Conservation (phyloP, 2,888 invertebrate species). For the Heliothis peltigera region DNA sequence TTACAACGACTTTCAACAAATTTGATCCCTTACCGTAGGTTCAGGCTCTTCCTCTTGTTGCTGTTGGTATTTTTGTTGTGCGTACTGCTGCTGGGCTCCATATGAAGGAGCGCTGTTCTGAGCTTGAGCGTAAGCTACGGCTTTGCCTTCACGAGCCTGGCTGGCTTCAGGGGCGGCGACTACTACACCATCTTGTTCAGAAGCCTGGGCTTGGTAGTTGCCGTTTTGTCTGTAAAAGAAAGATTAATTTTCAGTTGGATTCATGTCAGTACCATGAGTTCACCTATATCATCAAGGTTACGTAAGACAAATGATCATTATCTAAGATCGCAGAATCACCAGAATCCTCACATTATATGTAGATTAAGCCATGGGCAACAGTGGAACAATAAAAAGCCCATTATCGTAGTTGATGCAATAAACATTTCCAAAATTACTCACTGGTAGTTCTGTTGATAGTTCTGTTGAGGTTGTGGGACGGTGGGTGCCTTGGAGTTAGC, state of each 20-base stretch:
- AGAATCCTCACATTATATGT: too few relatives aligned
- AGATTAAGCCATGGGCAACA: too few relatives aligned
- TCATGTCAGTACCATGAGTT: too few relatives aligned
- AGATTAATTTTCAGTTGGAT: too few relatives aligned
- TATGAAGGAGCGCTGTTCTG: slow-evolving; percentile 48
- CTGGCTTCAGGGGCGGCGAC: slow-evolving; percentile 36
- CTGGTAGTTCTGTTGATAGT: slow-evolving; percentile 9
- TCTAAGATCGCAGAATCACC: too few relatives aligned
- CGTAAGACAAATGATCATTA: too few relatives aligned
- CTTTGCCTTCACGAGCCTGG: slow-evolving; percentile 69
- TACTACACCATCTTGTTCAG: slow-evolving; percentile 42
- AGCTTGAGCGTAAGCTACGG: slow-evolving; percentile 55
- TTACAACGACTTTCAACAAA: background rate
- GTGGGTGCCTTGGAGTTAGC: slow-evolving; percentile 69
- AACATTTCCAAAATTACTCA: slow-evolving; percentile 17
- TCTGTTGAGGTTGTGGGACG: slow-evolving; percentile 22
- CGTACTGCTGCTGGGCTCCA: slow-evolving; percentile 42
- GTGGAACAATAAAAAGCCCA: background rate
- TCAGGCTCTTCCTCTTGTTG: slow-evolving; percentile 72
- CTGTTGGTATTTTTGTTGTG: slow-evolving; percentile 48
- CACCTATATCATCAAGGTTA: too few relatives aligned
- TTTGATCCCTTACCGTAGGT: slow-evolving; percentile 78
- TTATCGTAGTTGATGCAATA: background rate
- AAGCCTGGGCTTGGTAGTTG: slow-evolving; percentile 59
- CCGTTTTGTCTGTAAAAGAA: slow-evolving; percentile 39